Percentiles rank a stretch among this genome's conserved stretches.
phyloP scores from a whole-genome alignment of 1,140 invertebrate species.

The Adoxophyes honmai region DNA sequence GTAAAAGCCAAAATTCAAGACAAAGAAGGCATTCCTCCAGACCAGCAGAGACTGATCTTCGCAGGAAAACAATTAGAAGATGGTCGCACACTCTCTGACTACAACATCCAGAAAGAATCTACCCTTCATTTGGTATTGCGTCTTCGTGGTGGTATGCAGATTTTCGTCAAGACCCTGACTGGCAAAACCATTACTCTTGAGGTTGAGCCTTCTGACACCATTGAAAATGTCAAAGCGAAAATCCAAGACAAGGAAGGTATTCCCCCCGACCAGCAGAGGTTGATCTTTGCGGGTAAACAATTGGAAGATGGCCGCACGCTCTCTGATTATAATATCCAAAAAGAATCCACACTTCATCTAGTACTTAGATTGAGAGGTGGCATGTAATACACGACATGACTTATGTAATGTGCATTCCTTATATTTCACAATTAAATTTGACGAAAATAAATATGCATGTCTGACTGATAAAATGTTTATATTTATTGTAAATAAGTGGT shows the following conservation, averaged over 20 bases:
- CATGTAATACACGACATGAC: background rate
- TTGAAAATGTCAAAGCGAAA: constrained; percentile 4
- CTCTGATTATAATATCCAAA: constrained; percentile 1
- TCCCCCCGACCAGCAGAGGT: background rate
- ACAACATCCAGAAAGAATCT: constrained; percentile 9
- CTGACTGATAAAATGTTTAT: too few relatives aligned
- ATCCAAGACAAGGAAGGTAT: constrained; percentile 4
- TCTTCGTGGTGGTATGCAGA: constrained; percentile 10
- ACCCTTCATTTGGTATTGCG: constrained; percentile 1
- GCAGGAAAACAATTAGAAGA: background rate
- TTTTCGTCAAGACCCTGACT: constrained; percentile 1
- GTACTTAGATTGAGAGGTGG: background rate
- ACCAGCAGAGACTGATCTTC: background rate
- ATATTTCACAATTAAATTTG: background rate
- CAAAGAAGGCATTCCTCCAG: background rate
- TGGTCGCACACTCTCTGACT: background rate
- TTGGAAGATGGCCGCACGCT: background rate
- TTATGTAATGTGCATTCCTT: constrained; percentile 3
- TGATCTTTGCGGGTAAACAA: background rate
- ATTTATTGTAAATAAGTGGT: too few relatives aligned
- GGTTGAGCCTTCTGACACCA: constrained; percentile 4
- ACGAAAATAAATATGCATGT: too few relatives aligned
- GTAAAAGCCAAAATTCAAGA: background rate
- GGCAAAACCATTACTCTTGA: constrained; percentile 5
- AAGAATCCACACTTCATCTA: background rate